Evolutionary conservation across 2,797 vertebrate species (phyloP).

Genomic region (Spinus olivaceus): DNA sequence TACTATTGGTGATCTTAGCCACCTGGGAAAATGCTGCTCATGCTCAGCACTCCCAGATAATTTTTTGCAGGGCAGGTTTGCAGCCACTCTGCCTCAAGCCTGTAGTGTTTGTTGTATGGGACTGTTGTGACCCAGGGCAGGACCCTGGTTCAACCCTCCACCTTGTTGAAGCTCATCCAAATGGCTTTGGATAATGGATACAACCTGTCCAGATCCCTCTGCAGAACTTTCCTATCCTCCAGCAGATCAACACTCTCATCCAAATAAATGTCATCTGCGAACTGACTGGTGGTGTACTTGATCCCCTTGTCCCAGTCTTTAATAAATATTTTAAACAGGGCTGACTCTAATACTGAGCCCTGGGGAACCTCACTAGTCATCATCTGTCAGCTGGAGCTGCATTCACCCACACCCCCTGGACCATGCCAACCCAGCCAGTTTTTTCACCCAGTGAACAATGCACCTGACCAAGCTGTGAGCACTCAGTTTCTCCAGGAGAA

Average conservation of each 20-base stretch:
- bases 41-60: not conserved
- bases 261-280: fast-evolving
- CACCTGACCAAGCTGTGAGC: not conserved
- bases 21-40: not conserved
- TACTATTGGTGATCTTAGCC: not conserved
- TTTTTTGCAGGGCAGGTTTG: not conserved
- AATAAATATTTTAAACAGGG: not conserved
- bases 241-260: not conserved
- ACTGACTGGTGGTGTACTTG: fast-evolving
- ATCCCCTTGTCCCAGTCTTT: fast-evolving
- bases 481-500: not conserved
- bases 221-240: not conserved
- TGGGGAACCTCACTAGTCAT: too few relatives aligned
- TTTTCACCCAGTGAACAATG: not conserved
- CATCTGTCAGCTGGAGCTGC: not conserved
- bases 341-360: not conserved
- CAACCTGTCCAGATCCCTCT: not conserved
- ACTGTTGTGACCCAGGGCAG: not conserved
- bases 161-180: not conserved
- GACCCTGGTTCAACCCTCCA: not conserved
- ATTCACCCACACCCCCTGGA: not conserved
- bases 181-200: not conserved
- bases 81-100: not conserved
- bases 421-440: too few relatives aligned
- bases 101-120: not conserved